Percentiles rank a stretch among this genome's conserved stretches.
phyloP scores from a whole-genome alignment of 2,797 vertebrate species.

The Smutsia gigantea region DNA sequence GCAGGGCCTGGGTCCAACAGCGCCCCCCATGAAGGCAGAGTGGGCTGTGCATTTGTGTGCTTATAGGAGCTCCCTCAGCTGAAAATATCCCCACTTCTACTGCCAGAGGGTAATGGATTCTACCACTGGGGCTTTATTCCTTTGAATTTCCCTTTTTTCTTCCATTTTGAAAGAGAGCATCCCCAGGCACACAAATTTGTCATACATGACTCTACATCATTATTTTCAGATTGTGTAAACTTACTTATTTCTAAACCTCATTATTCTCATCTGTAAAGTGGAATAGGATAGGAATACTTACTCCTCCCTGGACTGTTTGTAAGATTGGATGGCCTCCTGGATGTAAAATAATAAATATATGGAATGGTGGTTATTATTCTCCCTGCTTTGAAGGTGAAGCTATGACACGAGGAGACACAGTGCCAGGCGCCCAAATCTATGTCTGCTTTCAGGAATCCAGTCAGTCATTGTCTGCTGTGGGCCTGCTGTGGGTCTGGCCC shows the following conservation, averaged over 20 bases:
- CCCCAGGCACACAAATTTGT: background rate
- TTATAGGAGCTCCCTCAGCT: background rate
- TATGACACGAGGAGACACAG: background rate
- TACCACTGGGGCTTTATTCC: background rate
- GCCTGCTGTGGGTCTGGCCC: background rate
- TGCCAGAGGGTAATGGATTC: background rate
- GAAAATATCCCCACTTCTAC: background rate
- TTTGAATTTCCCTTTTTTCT: background rate
- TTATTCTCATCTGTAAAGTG: background rate
- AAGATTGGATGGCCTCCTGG: background rate
- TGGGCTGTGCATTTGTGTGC: too few relatives aligned
- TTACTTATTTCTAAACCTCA: background rate
- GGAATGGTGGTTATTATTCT: background rate
- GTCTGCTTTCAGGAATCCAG: background rate
- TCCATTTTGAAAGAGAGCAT: background rate
- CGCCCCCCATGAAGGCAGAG: fast-evolving
- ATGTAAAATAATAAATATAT: background rate
- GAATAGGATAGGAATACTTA: background rate
- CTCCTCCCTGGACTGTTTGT: background rate
- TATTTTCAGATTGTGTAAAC: background rate
- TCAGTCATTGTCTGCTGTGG: too few relatives aligned
- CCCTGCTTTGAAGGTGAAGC: background rate
- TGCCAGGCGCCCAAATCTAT: background rate
- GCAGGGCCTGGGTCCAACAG: background rate
- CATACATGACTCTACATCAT: background rate